Conservation (phyloP, 2,113 vertebrate genomes). For the Oenanthe oenanthe region DNA sequence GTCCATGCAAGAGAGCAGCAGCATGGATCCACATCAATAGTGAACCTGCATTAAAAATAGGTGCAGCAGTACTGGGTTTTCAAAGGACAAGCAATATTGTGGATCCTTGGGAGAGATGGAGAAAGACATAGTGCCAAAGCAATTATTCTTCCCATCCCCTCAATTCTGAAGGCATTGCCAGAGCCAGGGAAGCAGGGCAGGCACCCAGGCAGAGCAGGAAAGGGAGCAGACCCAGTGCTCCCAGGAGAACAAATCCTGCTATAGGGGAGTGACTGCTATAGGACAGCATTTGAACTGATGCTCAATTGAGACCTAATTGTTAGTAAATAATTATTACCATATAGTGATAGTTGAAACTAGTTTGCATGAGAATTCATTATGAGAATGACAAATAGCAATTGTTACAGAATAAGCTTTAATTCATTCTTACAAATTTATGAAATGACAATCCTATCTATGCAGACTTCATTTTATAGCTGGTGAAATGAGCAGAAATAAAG, state of each 20-base stretch:
- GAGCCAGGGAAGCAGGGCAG: not conserved
- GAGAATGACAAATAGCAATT: constrained; percentile 28
- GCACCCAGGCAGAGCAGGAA: not conserved
- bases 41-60: not conserved
- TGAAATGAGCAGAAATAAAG: constrained; percentile 45
- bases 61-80: not conserved
- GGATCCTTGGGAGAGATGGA: not conserved
- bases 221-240: not conserved
- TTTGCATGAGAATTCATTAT: constrained; percentile 39
- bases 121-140: not conserved
- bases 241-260: not conserved
- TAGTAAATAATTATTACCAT: constrained; percentile 39
- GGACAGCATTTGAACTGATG: not conserved
- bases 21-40: not conserved
- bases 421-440: constrained; percentile 17
- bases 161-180: not conserved
- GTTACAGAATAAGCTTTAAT: constrained; percentile 36
- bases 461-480: constrained; percentile 39
- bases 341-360: not conserved
- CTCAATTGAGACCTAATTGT: constrained; percentile 21
- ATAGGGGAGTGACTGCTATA: not conserved
- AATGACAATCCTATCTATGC: constrained; percentile 50
- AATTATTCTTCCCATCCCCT: not conserved
- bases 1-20: not conserved
- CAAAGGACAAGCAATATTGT: not conserved